These are phyloP conservation scores for Takifugu rubripes DNA, from an alignment of 2,797 vertebrate species.

Conservation along the genomic window DNA sequence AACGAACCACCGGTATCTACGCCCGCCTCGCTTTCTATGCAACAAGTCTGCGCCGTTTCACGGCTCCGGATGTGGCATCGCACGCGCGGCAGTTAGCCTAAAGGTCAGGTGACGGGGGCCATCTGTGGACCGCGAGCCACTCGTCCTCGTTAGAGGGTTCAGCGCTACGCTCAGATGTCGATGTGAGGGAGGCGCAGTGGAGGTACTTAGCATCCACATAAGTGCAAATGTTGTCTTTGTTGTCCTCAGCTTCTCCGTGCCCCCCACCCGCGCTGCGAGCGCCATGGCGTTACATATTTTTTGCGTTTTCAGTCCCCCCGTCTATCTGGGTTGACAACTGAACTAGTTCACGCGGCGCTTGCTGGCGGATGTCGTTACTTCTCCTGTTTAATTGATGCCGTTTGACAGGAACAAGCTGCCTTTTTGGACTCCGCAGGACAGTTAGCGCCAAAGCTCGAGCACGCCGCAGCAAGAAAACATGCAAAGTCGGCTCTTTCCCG, in stretches of 20 bases:
- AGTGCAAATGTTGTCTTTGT: constrained; percentile 4
- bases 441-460: constrained; percentile 16
- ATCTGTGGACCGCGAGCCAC: too few species aligned
- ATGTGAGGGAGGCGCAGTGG: too few species aligned
- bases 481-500: not conserved
- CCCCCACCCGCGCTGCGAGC: not conserved
- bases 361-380: constrained; percentile 35
- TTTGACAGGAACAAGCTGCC: constrained; percentile 50
- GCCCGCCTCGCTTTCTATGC: too few species aligned
- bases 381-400: constrained; percentile 57
- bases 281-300: not conserved
- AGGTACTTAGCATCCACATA: too few species aligned
- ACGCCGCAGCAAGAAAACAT: not conserved
- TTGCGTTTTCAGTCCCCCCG: constrained; percentile 7
- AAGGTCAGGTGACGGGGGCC: too few species aligned
- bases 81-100: too few species aligned
- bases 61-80: too few species aligned
- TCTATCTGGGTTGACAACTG: constrained; percentile 55
- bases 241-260: constrained; percentile 21
- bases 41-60: too few species aligned
- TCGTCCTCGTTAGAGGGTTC: too few species aligned
- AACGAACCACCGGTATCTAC: too few species aligned
- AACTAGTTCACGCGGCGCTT: constrained; percentile 57
- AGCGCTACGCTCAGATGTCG: too few species aligned
- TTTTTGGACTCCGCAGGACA: constrained; percentile 32